A percentile compares a stretch with the other conserved stretches of the same genome.
Evolutionary conservation across 2,113 vertebrate species (phyloP).

Genomic region (Paedocypris sp.): DNA sequence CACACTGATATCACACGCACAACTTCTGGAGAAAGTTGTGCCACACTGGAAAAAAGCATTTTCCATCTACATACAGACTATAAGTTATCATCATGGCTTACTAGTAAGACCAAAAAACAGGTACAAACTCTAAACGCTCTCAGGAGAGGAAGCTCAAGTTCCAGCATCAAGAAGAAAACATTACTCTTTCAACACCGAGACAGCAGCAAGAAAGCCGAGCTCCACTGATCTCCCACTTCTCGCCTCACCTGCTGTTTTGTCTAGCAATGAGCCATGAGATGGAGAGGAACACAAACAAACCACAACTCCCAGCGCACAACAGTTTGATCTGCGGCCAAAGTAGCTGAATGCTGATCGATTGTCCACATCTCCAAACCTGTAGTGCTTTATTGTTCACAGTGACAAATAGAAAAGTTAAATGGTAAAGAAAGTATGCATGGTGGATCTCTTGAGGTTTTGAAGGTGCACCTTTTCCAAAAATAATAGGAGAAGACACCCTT

Average conservation of each 20-base stretch:
- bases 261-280: slow-evolving; percentile 10
- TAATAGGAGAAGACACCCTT: background rate
- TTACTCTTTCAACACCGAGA: slow-evolving; percentile 9
- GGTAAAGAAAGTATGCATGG: background rate
- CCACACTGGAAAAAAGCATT: no score
- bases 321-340: background rate
- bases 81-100: background rate
- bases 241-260: slow-evolving; percentile 28
- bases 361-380: slow-evolving; percentile 19
- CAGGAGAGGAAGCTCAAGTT: background rate
- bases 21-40: no score
- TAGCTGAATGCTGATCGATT: slow-evolving; percentile 5
- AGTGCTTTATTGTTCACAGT: background rate
- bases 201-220: background rate
- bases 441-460: no score
- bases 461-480: slow-evolving; percentile 1
- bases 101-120: background rate
- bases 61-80: background rate
- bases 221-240: slow-evolving; percentile 6
- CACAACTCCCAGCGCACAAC: background rate
- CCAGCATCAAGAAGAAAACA: background rate
- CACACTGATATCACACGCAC: no score
- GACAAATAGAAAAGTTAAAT: slow-evolving; percentile 3
- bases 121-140: background rate
- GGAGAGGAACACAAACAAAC: background rate